Percentiles rank a stretch among this genome's conserved stretches.
These are phyloP conservation scores for Tachystola acroxantha DNA, from an alignment of 2,888 invertebrate genomes.

Conservation along the genomic window DNA sequence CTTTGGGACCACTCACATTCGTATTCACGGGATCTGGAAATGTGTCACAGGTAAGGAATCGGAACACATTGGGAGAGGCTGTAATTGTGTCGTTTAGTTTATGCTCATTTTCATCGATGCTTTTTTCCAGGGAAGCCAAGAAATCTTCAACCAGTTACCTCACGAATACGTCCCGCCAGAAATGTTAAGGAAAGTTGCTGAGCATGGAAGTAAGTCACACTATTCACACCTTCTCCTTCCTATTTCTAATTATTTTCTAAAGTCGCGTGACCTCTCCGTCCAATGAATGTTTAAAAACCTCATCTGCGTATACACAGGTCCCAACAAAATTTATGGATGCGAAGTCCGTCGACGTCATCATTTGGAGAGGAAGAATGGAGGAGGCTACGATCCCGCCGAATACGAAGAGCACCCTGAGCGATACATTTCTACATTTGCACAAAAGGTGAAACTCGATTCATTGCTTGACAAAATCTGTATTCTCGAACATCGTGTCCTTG, in stretches of 20 bases:
- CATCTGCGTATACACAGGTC: conserved; percentile 77
- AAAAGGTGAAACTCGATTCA: conserved; percentile 78
- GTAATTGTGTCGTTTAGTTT: too few species aligned
- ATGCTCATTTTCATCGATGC: too few species aligned
- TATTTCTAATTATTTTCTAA: background rate
- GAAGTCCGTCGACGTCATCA: conserved; percentile 97
- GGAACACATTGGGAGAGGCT: too few species aligned
- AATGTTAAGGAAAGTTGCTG: conserved; percentile 95
- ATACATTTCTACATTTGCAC: conserved; percentile 97
- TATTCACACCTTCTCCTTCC: too few species aligned
- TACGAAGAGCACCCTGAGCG: conserved; percentile 95
- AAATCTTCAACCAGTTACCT: conserved; percentile 97
- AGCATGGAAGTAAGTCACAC: conserved; percentile 91
- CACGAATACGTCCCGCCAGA: conserved; percentile 98
- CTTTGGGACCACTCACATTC: conserved; percentile 97
- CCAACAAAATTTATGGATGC: conserved; percentile 97
- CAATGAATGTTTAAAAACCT: background rate
- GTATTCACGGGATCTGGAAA: conserved; percentile 99
- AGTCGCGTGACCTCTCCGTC: background rate
- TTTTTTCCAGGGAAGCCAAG: conserved; percentile 84
- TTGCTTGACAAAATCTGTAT: background rate
- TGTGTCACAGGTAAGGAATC: conserved; percentile 88
- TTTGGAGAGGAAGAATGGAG: conserved; percentile 93
- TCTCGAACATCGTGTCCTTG: too few species aligned
- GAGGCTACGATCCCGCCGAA: conserved; percentile 90